Percentiles rank a stretch among this genome's conserved stretches.
These are phyloP conservation scores for Rallus limicola DNA, from an alignment of 2,113 vertebrate genomes.

Conservation along the genomic window DNA sequence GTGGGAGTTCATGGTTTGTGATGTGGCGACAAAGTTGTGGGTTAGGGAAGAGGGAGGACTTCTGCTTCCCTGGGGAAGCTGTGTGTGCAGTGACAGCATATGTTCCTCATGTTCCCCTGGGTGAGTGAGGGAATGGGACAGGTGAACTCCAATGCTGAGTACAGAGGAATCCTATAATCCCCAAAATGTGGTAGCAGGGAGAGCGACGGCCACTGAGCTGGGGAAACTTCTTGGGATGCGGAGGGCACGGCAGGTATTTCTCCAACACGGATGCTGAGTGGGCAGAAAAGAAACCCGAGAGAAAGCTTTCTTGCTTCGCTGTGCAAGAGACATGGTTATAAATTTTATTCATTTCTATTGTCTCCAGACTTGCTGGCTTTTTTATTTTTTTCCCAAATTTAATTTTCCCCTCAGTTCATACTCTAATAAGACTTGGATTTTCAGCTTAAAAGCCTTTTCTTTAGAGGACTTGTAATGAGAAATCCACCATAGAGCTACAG, in stretches of 20 bases:
- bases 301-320: not conserved
- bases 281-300: not conserved
- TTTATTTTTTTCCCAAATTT: accelerated
- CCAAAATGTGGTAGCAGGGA: not conserved
- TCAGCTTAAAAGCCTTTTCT: not conserved
- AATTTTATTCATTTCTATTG: not conserved
- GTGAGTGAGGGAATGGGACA: accelerated
- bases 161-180: not conserved
- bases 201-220: not conserved
- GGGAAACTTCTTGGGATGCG: not conserved
- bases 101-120: not conserved
- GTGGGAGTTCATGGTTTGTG: not conserved
- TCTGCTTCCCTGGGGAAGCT: not conserved
- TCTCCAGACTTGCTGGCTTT: not conserved
- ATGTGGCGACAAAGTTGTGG: not conserved
- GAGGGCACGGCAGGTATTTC: not conserved
- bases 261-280: not conserved
- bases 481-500: not conserved
- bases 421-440: not conserved
- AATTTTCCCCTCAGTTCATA: not conserved
- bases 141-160: not conserved
- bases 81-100: not conserved
- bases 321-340: not conserved
- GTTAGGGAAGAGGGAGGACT: not conserved
- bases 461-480: not conserved